Percentiles rank a stretch among this genome's conserved stretches.
Evolutionary conservation across 2,113 vertebrate genomes (phyloP).

Genomic region (Oreochromis niloticus): DNA sequence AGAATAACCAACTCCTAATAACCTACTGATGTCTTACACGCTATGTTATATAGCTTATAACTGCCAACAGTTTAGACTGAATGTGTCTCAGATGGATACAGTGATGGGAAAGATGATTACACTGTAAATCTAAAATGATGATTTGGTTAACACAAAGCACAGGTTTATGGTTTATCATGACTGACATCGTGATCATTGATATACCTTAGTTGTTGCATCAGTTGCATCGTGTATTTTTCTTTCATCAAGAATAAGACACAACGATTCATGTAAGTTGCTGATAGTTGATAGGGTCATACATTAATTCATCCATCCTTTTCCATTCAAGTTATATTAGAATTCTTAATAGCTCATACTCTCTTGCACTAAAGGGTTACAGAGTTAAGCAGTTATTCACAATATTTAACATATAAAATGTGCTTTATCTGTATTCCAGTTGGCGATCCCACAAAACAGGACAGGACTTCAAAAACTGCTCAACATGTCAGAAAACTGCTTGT

Average conservation of each 20-base stretch:
- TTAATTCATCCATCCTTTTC: not conserved
- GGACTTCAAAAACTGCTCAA: constrained; percentile 67
- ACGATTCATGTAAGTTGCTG: not conserved
- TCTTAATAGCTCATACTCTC: not conserved
- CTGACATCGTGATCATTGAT: too few relatives aligned
- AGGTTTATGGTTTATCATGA: not conserved
- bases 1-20: constrained; percentile 53
- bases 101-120: not conserved
- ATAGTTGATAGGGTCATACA: not conserved
- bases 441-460: constrained; percentile 62
- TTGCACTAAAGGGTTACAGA: not conserved
- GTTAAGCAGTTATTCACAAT: not conserved
- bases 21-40: constrained; percentile 12
- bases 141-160: not conserved
- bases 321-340: not conserved
- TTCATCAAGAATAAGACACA: not conserved
- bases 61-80: not conserved
- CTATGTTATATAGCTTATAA: constrained; percentile 13
- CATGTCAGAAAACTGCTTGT: constrained; percentile 75
- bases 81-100: not conserved
- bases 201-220: not conserved
- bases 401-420: not conserved
- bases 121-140: not conserved
- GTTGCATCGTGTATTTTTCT: not conserved
- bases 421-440: constrained; percentile 27